phyloP scores from a whole-genome alignment of 2,888 invertebrate genomes.

The Idaea straminata region DNA sequence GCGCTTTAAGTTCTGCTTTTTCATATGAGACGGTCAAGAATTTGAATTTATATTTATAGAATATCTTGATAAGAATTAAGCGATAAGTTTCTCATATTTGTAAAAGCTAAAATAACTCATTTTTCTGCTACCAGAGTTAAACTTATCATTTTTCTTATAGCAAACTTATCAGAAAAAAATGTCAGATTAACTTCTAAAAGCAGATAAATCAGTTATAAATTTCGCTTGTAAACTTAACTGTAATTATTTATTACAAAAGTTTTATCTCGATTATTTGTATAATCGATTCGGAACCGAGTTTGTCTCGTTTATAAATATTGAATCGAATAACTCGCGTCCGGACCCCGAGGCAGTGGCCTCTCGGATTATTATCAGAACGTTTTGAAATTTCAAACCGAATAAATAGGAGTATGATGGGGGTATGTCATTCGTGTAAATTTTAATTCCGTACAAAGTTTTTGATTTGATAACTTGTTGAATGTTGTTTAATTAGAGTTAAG shows the following conservation, averaged over 20 bases:
- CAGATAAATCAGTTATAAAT: neutral
- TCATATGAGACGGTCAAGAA: no score
- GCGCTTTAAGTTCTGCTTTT: no score
- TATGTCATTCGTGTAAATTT: neutral
- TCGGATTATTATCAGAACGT: neutral
- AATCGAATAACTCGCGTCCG: neutral
- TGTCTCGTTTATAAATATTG: neutral
- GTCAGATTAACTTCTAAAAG: neutral
- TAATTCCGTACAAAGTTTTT: neutral
- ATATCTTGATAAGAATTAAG: no score
- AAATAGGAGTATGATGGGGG: neutral
- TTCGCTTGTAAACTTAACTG: neutral
- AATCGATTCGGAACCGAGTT: neutral
- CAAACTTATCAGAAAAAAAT: no score
- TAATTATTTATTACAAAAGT: neutral
- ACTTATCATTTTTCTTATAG: no score
- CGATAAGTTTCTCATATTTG: no score
- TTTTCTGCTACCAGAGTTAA: no score
- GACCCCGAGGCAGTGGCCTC: neutral
- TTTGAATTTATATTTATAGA: no score
- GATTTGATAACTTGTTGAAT: neutral
- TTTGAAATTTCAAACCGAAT: neutral
- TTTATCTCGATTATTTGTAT: neutral
- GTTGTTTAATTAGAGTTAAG: neutral
- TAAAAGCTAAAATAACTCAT: no score